Percentiles rank a stretch among this genome's conserved stretches.
Evolutionary conservation across 2,797 vertebrate species (phyloP).

Genomic region (Xerus rutilus): DNA sequence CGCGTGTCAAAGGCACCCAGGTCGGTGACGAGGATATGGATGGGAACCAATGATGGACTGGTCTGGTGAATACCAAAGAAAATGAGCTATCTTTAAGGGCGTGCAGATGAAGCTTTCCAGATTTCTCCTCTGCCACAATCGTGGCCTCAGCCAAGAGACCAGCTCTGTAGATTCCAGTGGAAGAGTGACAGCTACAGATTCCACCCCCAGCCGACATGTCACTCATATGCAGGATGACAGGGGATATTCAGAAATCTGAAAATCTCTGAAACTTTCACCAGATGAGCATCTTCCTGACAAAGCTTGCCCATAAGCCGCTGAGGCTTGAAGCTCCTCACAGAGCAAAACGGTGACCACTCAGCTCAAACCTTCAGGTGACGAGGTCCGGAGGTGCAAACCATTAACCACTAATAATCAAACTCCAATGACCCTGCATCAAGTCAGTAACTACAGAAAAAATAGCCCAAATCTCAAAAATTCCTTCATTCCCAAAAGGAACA

Average conservation of each 20-base stretch:
- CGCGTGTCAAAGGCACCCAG: not conserved
- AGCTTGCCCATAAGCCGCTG: not conserved
- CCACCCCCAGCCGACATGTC: accelerated
- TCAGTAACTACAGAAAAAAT: not conserved
- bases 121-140: accelerated
- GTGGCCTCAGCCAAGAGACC: not conserved
- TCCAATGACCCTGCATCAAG: not conserved
- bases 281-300: not conserved
- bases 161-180: not conserved
- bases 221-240: accelerated
- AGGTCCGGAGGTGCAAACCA: not conserved
- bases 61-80: not conserved
- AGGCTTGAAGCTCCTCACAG: accelerated
- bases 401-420: not conserved
- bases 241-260: not conserved
- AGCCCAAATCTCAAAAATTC: not conserved
- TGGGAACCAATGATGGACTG: not conserved
- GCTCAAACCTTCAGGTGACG: not conserved
- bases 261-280: not conserved
- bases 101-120: not conserved
- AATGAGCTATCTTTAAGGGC: not conserved
- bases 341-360: no score
- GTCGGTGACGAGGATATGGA: accelerated
- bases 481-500: not conserved
- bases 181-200: not conserved